These are phyloP conservation scores for Asbolus verrucosus DNA, from an alignment of 1,140 invertebrate species.

Conservation along the genomic window DNA sequence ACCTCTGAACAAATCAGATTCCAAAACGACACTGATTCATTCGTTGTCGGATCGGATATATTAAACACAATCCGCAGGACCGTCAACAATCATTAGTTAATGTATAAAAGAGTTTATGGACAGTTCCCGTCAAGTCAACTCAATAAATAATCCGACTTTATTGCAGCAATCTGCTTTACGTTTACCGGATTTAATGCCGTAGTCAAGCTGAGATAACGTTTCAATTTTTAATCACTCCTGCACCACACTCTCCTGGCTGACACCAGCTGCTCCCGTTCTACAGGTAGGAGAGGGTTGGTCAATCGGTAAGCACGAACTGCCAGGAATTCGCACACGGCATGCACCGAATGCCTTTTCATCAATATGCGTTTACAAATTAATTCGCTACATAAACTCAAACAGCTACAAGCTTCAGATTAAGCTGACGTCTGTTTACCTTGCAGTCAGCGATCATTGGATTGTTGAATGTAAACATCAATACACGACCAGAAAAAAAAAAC, in stretches of 20 bases:
- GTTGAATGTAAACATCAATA: too few species aligned
- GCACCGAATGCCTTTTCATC: slow-evolving; percentile 1
- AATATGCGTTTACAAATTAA: slow-evolving; percentile 2
- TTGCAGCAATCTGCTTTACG: slow-evolving; percentile 39
- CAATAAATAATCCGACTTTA: slow-evolving; percentile 40
- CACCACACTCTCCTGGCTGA: slow-evolving; percentile 8
- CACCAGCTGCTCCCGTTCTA: slow-evolving; percentile 24
- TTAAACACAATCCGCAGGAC: slow-evolving; percentile 40
- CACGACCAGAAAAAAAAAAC: too few species aligned
- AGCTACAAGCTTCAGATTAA: neutral
- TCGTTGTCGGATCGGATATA: slow-evolving; percentile 5
- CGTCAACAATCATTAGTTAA: slow-evolving; percentile 42
- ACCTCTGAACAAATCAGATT: slow-evolving; percentile 40
- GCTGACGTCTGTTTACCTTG: too few species aligned
- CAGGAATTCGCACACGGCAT: slow-evolving; percentile 8
- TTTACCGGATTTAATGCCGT: slow-evolving; percentile 34
- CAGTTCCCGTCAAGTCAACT: slow-evolving; percentile 36
- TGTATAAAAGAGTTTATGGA: slow-evolving; percentile 29
- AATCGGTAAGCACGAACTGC: neutral
- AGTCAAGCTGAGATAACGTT: slow-evolving; percentile 35
- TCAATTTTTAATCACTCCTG: slow-evolving; percentile 25
- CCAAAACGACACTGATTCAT: slow-evolving; percentile 43
- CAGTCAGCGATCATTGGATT: too few species aligned
- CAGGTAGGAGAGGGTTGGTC: slow-evolving; percentile 9
- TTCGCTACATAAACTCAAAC: neutral